phyloP scores from a whole-genome alignment of 2,888 invertebrate species.

The Cephus pulcher region DNA sequence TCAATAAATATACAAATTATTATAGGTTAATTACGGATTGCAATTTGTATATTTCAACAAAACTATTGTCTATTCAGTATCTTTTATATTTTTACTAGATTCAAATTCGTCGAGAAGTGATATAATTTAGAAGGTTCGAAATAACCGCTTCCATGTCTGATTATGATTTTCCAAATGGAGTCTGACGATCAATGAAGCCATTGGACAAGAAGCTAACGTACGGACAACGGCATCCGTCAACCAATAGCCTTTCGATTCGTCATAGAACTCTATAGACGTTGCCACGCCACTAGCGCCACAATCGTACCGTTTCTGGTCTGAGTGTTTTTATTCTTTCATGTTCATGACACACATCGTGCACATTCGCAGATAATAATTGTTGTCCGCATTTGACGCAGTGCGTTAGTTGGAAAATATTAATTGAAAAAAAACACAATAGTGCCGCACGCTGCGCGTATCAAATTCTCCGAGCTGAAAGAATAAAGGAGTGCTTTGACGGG shows the following conservation, averaged over 20 bases:
- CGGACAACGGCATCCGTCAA: neutral
- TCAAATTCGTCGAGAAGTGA: neutral
- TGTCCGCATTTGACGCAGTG: conserved; percentile 58
- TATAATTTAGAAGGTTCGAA: neutral
- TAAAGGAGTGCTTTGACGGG: conserved; percentile 27
- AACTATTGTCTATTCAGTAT: neutral
- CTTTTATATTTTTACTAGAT: neutral
- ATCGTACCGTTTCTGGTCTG: conserved; percentile 40
- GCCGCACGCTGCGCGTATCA: conserved; percentile 35
- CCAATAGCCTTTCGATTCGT: neutral
- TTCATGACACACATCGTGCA: conserved; percentile 49
- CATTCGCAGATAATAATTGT: conserved; percentile 43
- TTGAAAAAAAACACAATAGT: conserved; percentile 38
- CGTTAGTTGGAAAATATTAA: conserved; percentile 51
- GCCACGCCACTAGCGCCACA: conserved; percentile 33
- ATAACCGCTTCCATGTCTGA: neutral
- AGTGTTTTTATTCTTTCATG: conserved; percentile 45
- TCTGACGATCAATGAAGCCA: neutral
- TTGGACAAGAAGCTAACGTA: neutral
- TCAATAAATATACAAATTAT: neutral
- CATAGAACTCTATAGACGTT: conserved; percentile 6
- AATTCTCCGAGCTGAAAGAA: conserved; percentile 15
- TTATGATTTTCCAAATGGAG: neutral
- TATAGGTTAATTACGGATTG: neutral
- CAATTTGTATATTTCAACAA: neutral